These are phyloP conservation scores for Eubucco bourcierii DNA, from an alignment of 2,113 vertebrate genomes.

Conservation along the genomic window DNA sequence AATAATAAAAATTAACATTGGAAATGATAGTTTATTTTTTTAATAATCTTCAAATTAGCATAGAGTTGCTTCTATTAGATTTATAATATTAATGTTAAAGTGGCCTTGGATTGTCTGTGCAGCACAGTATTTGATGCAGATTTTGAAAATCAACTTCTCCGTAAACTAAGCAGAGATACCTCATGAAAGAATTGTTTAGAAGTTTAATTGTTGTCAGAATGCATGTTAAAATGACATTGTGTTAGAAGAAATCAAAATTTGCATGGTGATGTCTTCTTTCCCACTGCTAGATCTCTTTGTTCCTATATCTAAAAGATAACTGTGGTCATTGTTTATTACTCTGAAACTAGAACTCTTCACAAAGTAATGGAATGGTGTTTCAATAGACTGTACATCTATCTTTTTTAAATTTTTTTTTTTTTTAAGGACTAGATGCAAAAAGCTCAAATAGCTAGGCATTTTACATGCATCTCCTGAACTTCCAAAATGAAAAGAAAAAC, in stretches of 20 bases:
- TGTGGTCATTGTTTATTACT: background rate
- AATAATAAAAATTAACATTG: background rate
- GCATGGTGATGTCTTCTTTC: background rate
- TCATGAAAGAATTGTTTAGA: slow-evolving; percentile 45
- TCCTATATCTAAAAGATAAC: background rate
- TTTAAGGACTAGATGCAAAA: background rate
- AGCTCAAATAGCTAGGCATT: background rate
- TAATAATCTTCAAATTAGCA: background rate
- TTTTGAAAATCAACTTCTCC: slow-evolving; percentile 41
- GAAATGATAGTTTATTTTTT: background rate
- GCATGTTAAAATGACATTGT: background rate
- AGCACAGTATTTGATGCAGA: slow-evolving; percentile 20
- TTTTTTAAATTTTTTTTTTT: background rate
- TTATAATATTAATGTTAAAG: slow-evolving; percentile 10
- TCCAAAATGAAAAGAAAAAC: background rate
- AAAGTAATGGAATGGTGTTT: background rate
- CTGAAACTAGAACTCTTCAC: background rate
- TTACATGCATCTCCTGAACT: background rate
- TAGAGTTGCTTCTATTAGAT: background rate
- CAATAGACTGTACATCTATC: background rate
- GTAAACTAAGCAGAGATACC: background rate
- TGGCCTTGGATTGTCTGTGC: background rate
- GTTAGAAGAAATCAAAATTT: background rate
- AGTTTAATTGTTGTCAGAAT: slow-evolving; percentile 49
- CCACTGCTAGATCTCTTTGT: background rate